Evolutionary conservation across 2,113 vertebrate genomes (phyloP).

Genomic region (Telmatochromis bifrenatus): DNA sequence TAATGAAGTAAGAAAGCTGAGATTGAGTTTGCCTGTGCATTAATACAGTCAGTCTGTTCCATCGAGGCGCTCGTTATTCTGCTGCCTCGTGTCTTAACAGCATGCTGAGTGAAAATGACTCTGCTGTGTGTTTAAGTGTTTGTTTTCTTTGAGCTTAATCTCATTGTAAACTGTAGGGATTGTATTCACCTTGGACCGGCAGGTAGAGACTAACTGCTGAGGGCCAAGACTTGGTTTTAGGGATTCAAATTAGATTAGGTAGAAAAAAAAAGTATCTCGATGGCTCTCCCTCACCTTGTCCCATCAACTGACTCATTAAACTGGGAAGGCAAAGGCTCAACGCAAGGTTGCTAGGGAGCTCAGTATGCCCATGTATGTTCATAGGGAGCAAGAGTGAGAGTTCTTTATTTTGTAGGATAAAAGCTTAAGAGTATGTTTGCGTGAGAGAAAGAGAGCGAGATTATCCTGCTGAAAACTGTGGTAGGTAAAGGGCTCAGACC

Average conservation of each 20-base stretch:
- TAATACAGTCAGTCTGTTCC: not conserved
- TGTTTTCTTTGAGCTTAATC: not conserved
- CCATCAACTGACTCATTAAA: not conserved
- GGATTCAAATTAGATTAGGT: not conserved
- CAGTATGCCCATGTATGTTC: not conserved
- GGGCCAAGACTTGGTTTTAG: not conserved
- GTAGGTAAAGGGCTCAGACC: not conserved
- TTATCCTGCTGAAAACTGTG: not conserved
- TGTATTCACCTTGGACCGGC: not conserved
- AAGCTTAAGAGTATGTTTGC: not conserved
- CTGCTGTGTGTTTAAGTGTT: not conserved
- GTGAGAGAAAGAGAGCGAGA: accelerated
- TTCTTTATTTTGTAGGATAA: not conserved
- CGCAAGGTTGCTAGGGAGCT: not conserved
- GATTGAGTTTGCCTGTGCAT: not conserved
- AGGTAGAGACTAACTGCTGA: not conserved
- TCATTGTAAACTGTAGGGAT: not conserved
- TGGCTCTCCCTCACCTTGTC: not conserved
- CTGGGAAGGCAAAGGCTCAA: not conserved
- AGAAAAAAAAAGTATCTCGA: not conserved
- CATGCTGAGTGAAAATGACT: slow-evolving; percentile 32
- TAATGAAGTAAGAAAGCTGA: not conserved
- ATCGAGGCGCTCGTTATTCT: not conserved
- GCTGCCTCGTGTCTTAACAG: not conserved
- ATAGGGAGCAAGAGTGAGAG: not conserved